Conservation (phyloP, 1,140 invertebrate genomes). For the Oncopodura yosiiana region DNA sequence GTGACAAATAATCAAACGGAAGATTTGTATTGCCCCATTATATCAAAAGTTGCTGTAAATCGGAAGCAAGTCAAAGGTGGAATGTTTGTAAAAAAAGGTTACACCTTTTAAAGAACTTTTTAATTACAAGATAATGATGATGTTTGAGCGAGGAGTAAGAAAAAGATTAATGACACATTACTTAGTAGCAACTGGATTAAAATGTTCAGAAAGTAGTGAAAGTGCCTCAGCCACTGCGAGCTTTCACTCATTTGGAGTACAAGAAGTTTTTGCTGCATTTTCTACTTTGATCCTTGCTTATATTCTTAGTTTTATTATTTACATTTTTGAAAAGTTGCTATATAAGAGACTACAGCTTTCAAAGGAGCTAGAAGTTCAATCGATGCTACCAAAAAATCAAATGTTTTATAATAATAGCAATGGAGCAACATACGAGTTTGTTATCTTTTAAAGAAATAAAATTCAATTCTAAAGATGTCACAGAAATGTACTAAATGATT, state of each 20-base stretch:
- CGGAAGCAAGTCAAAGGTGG: neutral
- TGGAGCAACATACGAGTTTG: too few species aligned
- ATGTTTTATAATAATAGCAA: too few species aligned
- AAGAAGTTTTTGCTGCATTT: constrained; percentile 5
- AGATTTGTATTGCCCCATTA: neutral
- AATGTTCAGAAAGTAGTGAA: constrained; percentile 9
- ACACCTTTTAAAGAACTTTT: constrained; percentile 6
- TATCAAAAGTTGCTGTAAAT: neutral
- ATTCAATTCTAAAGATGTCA: too few species aligned
- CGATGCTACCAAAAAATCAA: too few species aligned
- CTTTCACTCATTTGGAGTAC: neutral
- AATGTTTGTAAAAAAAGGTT: neutral
- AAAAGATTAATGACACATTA: neutral
- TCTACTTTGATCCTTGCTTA: neutral
- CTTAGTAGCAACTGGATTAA: neutral
- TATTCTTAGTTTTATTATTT: neutral
- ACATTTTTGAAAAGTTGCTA: too few species aligned
- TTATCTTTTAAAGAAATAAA: too few species aligned
- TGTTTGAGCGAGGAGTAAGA: constrained; percentile 8
- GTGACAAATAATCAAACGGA: neutral
- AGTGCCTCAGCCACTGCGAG: neutral
- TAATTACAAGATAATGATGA: constrained; percentile 12
- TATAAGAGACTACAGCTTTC: too few species aligned
- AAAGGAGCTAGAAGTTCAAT: too few species aligned
- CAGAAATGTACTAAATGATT: too few species aligned